phyloP scores from a whole-genome alignment of 2,797 vertebrate genomes.

The Meriones psammophilus region DNA sequence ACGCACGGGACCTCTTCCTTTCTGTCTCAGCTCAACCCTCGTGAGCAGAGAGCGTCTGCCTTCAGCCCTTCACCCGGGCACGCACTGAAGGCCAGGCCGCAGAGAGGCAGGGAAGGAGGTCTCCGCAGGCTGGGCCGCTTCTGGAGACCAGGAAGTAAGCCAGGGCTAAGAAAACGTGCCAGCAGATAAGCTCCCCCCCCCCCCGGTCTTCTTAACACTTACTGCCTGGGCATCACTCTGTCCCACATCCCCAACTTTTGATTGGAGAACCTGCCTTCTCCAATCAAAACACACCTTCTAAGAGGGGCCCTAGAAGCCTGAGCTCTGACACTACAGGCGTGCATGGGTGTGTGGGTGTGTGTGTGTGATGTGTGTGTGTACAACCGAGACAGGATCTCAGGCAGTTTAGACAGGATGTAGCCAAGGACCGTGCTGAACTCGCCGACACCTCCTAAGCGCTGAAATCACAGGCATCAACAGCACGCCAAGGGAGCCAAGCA shows the following conservation, averaged over 20 bases:
- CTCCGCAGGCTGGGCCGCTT: neutral
- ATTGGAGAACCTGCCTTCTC: neutral
- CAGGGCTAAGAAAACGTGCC: neutral
- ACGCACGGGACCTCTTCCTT: neutral
- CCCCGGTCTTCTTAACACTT: neutral
- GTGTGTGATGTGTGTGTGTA: no score
- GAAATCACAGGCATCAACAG: neutral
- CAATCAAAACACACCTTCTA: neutral
- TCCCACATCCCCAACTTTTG: neutral
- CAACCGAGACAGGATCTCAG: neutral
- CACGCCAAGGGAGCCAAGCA: neutral
- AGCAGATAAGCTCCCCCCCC: neutral
- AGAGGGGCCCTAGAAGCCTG: neutral
- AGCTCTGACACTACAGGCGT: neutral
- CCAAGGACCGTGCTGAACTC: no score
- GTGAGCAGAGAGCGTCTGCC: neutral
- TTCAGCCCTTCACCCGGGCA: slow-evolving; percentile 7
- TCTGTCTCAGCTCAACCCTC: slow-evolving; percentile 11
- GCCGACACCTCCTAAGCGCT: neutral
- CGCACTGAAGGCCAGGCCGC: neutral
- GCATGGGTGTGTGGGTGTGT: no score
- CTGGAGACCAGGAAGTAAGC: slow-evolving; percentile 14
- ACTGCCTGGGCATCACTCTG: neutral
- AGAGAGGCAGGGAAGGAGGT: neutral
- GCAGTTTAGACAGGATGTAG: neutral